Base-by-base conservation (phyloP, 2,888 invertebrate species). In the Plebejus argus region DNA sequence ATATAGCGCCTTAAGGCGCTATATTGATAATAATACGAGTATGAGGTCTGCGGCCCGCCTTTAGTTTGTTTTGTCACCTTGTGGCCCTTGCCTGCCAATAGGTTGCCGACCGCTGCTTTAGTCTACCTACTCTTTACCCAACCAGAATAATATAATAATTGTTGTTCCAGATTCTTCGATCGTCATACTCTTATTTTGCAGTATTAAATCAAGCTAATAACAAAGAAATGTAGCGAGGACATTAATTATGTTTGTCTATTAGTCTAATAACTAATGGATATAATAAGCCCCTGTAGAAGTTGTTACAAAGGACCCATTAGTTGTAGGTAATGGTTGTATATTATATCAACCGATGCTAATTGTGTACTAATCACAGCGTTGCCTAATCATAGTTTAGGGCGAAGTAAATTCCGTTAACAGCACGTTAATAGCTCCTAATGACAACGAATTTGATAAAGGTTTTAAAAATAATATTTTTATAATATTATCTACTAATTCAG, bases 121-220 rank as follows among this genome's bases (percentile, higher is more conserved):
- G n/a, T n/a, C n/a, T n/a, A n/a, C n/a, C n/a, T n/a, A n/a, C n/a
- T n/a, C n/a, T 20, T 20, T 23, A 23, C 20, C 20, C n/a, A 20
- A 8, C n/a, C 7, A 58, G 58, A 8, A n/a, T n/a, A n/a, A 20
- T 58, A 78, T 92, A 3, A 70, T 66, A 0, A 39, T 61, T 39
- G 71, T 80, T 76, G 76, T 91, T 90, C 76, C 89, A 92, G 92
- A 90, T 93, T 49, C 81, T 93, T n/a, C 88, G 92, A 1, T 89
- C 88, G 6, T 93, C 93, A 0, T 93, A 93, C 78, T 92, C 93
- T 0, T 93, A 92, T 82, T 93, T 92, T 80, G 92, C 93, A 18
- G 91, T 93, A 0, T 80, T 93, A n/a, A 92, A 92, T 79, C 87
- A 90, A 76, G 87, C 88, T 18, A 88, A 87, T 76, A 87, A 83